Conservation (phyloP, 2,113 vertebrate species). For the Seriola dumerili region DNA sequence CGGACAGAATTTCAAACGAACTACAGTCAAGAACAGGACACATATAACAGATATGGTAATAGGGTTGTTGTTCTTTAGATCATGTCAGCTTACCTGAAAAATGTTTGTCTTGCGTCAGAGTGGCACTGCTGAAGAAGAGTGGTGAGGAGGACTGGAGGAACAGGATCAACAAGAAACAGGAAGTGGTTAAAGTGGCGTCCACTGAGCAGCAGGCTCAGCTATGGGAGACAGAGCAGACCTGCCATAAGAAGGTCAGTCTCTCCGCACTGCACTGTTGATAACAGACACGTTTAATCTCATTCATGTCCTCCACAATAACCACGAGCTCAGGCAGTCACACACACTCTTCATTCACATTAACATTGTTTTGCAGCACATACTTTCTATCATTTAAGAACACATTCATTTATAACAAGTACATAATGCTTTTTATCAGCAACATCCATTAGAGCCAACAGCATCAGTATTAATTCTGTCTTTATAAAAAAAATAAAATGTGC, state of each 20-base stretch:
- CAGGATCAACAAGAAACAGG: constrained; percentile 93
- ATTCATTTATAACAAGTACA: background rate
- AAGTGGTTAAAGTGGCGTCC: constrained; percentile 84
- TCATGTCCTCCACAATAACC: background rate
- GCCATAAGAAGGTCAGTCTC: constrained; percentile 89
- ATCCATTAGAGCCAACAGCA: too few relatives aligned
- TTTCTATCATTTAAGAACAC: background rate
- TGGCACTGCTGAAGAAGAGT: constrained; percentile 95
- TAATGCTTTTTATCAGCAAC: too few relatives aligned
- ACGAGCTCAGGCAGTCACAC: too few relatives aligned
- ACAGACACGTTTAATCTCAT: background rate
- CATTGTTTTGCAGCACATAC: background rate
- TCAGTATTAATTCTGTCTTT: background rate
- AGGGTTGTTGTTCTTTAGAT: background rate
- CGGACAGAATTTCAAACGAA: too few relatives aligned
- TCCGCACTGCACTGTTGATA: background rate
- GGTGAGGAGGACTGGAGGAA: constrained; percentile 98
- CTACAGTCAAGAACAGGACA: background rate
- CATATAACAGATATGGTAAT: background rate
- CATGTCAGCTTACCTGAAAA: background rate
- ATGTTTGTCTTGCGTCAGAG: constrained; percentile 74
- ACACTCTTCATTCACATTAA: background rate
- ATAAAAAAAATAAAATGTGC: too few relatives aligned
- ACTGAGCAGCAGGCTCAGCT: constrained; percentile 79
- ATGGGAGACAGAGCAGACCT: constrained; percentile 87